phyloP scores from a whole-genome alignment of 1,140 invertebrate genomes.

The Drosophila kanapiae region DNA sequence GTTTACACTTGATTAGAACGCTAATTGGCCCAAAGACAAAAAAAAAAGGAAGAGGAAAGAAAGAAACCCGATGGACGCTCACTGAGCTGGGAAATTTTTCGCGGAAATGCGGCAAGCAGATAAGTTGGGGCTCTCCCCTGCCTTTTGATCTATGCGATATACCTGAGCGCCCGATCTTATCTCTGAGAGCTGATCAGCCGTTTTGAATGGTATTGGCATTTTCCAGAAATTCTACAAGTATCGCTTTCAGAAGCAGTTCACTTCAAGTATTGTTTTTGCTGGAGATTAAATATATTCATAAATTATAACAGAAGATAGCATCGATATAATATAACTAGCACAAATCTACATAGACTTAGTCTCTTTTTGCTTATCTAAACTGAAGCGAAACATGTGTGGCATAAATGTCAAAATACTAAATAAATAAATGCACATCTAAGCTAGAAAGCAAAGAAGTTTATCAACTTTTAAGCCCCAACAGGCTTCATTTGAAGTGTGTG shows the following conservation, averaged over 20 bases:
- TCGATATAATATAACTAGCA: no score
- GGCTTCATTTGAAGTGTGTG: background rate
- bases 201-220: conserved; percentile 12
- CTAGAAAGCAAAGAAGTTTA: background rate
- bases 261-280: background rate
- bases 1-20: conserved; percentile 83
- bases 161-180: conserved; percentile 28
- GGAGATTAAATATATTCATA: background rate
- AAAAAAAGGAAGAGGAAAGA: background rate
- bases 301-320: no score
- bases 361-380: background rate
- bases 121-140: conserved; percentile 23
- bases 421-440: background rate
- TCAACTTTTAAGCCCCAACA: background rate
- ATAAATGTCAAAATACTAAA: conserved; percentile 4
- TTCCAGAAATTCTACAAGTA: conserved; percentile 22
- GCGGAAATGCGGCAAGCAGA: conserved; percentile 49
- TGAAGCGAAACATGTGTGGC: background rate
- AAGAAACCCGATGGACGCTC: conserved; percentile 1
- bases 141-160: conserved; percentile 52
- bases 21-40: conserved; percentile 64
- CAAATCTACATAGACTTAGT: no score
- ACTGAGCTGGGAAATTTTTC: conserved; percentile 69
- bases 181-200: conserved; percentile 8
- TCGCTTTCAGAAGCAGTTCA: conserved; percentile 16